Conservation (phyloP, 2,113 vertebrate genomes). For the Lepus europaeus region DNA sequence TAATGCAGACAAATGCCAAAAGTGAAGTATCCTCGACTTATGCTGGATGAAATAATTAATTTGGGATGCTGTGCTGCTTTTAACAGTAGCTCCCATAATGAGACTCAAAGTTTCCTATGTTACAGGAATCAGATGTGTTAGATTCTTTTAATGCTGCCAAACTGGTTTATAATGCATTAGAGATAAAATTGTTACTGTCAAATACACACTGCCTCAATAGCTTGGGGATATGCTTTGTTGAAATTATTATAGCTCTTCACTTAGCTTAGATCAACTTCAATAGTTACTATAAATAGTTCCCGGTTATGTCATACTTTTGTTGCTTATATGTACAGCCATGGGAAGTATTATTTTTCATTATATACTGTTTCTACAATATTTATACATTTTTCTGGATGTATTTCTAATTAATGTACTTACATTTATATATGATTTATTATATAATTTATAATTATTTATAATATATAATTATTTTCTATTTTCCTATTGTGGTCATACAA, state of each 20-base stretch:
- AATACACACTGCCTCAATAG: not conserved
- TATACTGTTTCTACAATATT: not conserved
- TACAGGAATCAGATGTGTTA: conserved; percentile 20
- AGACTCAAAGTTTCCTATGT: conserved; percentile 48
- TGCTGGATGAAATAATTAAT: conserved; percentile 72
- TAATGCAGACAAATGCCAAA: not conserved
- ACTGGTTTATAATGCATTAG: conserved; percentile 11
- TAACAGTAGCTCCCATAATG: conserved; percentile 35
- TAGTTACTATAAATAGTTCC: not conserved
- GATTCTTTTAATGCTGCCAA: conserved; percentile 30
- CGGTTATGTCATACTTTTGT: not conserved
- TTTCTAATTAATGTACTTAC: no score
- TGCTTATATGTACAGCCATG: not conserved
- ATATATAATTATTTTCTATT: not conserved
- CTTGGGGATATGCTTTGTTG: conserved; percentile 37
- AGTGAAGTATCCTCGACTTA: not conserved
- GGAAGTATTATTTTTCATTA: not conserved
- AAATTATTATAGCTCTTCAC: conserved; percentile 22
- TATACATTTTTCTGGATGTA: not conserved
- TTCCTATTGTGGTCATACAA: not conserved
- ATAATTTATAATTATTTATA: not conserved
- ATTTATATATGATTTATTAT: no score
- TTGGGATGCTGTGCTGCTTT: conserved; percentile 46
- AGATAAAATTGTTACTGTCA: conserved; percentile 15
- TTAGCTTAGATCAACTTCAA: not conserved